Percentiles rank a stretch among this genome's conserved stretches.
Evolutionary conservation across 2,113 vertebrate genomes (phyloP).

Genomic region (Sminthopsis crassicaudata): DNA sequence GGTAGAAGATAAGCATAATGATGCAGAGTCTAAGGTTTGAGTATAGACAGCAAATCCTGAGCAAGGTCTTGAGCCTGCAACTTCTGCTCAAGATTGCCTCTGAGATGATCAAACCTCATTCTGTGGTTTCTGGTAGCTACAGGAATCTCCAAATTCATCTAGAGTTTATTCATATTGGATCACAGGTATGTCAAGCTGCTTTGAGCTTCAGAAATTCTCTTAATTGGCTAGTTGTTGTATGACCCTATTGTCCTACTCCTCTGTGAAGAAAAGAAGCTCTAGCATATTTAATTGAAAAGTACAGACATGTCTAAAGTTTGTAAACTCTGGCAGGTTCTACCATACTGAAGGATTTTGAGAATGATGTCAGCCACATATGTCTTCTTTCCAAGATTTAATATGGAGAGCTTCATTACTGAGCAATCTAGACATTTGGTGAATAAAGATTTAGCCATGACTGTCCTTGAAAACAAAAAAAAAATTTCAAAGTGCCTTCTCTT

Average conservation of each 20-base stretch:
- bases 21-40: background rate
- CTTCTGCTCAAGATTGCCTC: background rate
- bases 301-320: background rate
- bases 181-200: background rate
- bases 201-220: background rate
- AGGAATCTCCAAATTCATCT: background rate
- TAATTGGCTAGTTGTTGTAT: background rate
- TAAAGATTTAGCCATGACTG: background rate
- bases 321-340: background rate
- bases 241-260: background rate
- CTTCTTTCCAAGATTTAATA: background rate
- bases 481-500: background rate
- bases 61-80: background rate
- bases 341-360: background rate
- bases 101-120: background rate
- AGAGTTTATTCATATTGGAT: background rate
- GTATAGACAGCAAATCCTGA: background rate
- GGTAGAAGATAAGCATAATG: background rate
- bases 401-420: background rate
- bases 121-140: background rate
- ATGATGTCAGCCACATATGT: background rate
- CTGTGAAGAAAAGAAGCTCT: background rate
- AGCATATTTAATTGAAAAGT: background rate
- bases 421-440: background rate
- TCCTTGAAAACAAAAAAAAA: background rate